Percentiles rank a stretch among this genome's conserved stretches.
phyloP scores from a whole-genome alignment of 2,113 vertebrate genomes.

The Megaceryle maxima region DNA sequence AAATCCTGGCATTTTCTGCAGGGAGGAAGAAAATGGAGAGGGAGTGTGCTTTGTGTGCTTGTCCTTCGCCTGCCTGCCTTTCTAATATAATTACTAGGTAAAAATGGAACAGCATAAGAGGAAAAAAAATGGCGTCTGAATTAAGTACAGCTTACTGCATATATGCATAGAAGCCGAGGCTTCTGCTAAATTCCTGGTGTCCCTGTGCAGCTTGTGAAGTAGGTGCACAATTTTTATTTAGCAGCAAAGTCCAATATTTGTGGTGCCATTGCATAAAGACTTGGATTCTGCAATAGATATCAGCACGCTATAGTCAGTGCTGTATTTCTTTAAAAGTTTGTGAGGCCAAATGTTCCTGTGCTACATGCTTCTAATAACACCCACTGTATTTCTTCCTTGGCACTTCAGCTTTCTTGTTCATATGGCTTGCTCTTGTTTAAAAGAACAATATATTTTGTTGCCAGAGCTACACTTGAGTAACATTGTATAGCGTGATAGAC shows the following conservation, averaged over 20 bases:
- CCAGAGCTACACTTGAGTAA: neutral
- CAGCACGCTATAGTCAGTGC: neutral
- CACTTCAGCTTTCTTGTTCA: neutral
- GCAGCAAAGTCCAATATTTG: neutral
- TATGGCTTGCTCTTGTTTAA: neutral
- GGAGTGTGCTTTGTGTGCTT: conserved; percentile 22
- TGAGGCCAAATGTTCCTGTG: neutral
- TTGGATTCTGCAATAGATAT: neutral
- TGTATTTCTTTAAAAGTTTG: neutral
- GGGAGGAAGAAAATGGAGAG: neutral
- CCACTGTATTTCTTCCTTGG: neutral
- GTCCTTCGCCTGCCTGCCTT: conserved; percentile 11
- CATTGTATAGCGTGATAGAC: neutral
- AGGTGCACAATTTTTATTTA: neutral
- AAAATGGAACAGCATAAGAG: neutral
- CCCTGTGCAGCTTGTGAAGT: neutral
- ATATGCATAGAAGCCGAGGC: neutral
- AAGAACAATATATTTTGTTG: neutral
- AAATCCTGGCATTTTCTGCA: neutral
- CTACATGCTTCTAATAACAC: neutral
- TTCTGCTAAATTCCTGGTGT: neutral
- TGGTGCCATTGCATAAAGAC: neutral
- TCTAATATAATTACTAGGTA: conserved; percentile 50
- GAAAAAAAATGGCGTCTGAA: neutral
- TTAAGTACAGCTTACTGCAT: neutral